Evolutionary conservation across 1,140 invertebrate genomes (phyloP).

Genomic region (Hyposmocoma kahamanoa): DNA sequence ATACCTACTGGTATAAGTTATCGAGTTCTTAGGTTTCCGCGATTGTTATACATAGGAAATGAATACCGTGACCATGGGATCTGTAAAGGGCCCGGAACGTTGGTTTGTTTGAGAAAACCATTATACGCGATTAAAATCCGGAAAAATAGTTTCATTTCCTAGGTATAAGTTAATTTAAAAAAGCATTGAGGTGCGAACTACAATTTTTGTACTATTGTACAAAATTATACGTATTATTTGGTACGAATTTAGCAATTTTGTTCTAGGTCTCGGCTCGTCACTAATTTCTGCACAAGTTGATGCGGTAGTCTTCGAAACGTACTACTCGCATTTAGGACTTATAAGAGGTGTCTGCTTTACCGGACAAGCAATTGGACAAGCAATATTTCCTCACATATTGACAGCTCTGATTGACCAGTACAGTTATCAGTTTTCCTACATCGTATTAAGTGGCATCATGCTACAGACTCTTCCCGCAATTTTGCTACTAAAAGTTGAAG

Average conservation of each 20-base stretch:
- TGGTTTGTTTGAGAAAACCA: too few relatives aligned
- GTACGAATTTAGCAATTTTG: slow-evolving; percentile 10
- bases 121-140: too few relatives aligned
- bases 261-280: slow-evolving; percentile 64
- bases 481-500: slow-evolving; percentile 49
- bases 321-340: slow-evolving; percentile 47
- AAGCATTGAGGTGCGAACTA: too few relatives aligned
- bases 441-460: slow-evolving; percentile 52
- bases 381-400: slow-evolving; percentile 60
- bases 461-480: slow-evolving; percentile 59
- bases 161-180: too few relatives aligned
- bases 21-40: too few relatives aligned
- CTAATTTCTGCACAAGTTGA: slow-evolving; percentile 63
- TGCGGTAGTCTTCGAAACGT: slow-evolving; percentile 60
- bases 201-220: too few relatives aligned
- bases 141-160: too few relatives aligned
- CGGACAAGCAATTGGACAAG: slow-evolving; percentile 59
- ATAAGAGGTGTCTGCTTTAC: slow-evolving; percentile 47
- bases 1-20: too few relatives aligned
- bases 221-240: too few relatives aligned
- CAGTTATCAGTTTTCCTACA: slow-evolving; percentile 45
- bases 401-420: slow-evolving; percentile 53
- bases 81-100: too few relatives aligned
- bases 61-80: too few relatives aligned
- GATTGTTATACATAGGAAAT: too few relatives aligned